Percentiles rank a stretch among this genome's conserved stretches.
Conservation (phyloP, 2,113 vertebrate species). For the Lepisosteus oculatus region DNA sequence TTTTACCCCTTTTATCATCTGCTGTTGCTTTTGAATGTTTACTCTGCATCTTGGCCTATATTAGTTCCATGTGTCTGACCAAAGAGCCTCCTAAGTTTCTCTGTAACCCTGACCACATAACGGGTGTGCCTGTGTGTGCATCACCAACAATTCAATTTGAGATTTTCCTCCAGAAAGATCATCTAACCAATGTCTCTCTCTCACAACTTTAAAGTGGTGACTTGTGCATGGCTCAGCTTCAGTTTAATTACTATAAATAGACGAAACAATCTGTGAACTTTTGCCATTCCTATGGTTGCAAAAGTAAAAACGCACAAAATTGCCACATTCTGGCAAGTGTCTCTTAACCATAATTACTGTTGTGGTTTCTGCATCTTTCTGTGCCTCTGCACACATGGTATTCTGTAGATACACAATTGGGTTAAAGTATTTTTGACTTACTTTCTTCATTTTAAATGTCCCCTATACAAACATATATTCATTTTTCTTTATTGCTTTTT, state of each 20-base stretch:
- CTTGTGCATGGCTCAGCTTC: not conserved
- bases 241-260: slow-evolving; percentile 11
- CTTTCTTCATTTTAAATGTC: too few relatives aligned
- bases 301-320: not conserved
- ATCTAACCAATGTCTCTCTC: not conserved
- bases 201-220: slow-evolving; percentile 5
- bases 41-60: not conserved
- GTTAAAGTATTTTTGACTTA: too few relatives aligned
- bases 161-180: not conserved
- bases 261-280: slow-evolving; percentile 4
- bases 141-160: not conserved
- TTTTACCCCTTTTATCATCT: not conserved
- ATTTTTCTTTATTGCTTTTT: too few relatives aligned
- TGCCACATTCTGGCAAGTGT: slow-evolving; percentile 5
- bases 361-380: slow-evolving; percentile 10
- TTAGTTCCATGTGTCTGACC: slow-evolving; percentile 11
- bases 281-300: slow-evolving; percentile 8
- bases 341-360: slow-evolving; percentile 1
- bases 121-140: not conserved
- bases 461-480: too few relatives aligned
- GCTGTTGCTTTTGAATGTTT: slow-evolving; percentile 4
- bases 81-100: not conserved
- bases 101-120: not conserved
- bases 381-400: not conserved
- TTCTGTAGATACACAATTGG: not conserved